phyloP scores from a whole-genome alignment of 2,113 vertebrate species.

The Apteryx owenii region DNA sequence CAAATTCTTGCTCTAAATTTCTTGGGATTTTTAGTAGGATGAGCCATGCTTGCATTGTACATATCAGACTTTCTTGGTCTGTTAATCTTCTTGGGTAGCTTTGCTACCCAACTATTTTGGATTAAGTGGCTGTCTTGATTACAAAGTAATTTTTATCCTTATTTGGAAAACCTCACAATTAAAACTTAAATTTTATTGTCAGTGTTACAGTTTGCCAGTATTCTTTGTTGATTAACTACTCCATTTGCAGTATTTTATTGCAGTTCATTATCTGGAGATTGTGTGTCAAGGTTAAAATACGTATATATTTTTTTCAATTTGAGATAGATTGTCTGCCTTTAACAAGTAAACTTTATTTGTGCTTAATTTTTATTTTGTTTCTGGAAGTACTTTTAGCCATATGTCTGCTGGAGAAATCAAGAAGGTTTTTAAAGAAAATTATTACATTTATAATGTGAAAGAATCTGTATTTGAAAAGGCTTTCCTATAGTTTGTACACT shows the following conservation, averaged over 20 bases:
- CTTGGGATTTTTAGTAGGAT: neutral
- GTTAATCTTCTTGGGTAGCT: neutral
- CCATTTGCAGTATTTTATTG: neutral
- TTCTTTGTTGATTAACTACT: neutral
- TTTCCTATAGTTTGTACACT: slow-evolving; percentile 28
- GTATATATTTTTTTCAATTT: neutral
- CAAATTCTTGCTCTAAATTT: neutral
- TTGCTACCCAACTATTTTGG: fast-evolving
- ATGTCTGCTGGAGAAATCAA: slow-evolving; percentile 47
- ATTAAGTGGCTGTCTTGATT: neutral
- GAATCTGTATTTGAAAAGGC: neutral
- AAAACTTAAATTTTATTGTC: neutral
- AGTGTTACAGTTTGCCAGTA: neutral
- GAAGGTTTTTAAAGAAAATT: slow-evolving; percentile 53
- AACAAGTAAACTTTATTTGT: neutral
- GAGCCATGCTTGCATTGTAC: neutral
- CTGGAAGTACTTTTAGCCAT: slow-evolving; percentile 34
- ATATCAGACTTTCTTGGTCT: neutral
- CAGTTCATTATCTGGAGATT: neutral
- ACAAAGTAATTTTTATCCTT: neutral
- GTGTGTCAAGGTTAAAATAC: neutral
- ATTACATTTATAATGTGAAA: slow-evolving; percentile 31
- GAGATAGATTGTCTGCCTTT: neutral
- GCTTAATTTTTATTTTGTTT: slow-evolving; percentile 24
- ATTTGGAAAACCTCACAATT: neutral